Conservation (phyloP, 2,888 invertebrate genomes). For the Sinodicranocentrus sp. region DNA sequence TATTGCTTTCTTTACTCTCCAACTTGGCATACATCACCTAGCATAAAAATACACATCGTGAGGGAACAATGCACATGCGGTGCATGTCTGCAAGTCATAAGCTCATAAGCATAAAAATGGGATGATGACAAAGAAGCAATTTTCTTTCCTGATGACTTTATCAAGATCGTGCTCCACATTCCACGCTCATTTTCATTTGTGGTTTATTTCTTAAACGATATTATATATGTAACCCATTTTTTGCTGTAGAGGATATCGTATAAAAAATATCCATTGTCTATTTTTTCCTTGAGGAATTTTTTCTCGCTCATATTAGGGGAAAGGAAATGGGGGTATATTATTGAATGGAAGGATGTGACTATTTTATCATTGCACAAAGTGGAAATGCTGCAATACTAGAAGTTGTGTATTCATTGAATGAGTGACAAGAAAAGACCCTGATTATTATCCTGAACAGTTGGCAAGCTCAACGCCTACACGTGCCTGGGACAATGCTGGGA, state of each 20-base stretch:
- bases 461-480: background rate
- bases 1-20: no score
- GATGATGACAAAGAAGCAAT: constrained; percentile 16
- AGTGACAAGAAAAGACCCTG: constrained; percentile 2
- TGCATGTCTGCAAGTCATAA: background rate
- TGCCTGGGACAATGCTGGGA: background rate
- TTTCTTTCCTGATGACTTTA: constrained; percentile 30
- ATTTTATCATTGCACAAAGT: no score
- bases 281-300: no score
- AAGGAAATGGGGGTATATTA: background rate
- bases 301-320: constrained; percentile 23
- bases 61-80: background rate
- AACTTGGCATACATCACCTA: no score
- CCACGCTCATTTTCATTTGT: constrained; percentile 50
- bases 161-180: constrained; percentile 56
- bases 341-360: constrained; percentile 14
- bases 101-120: background rate
- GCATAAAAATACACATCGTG: no score
- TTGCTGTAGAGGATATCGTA: background rate
- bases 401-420: background rate
- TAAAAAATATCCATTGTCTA: background rate
- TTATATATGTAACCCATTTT: background rate
- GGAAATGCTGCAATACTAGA: no score
- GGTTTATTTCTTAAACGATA: constrained; percentile 2
- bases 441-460: constrained; percentile 9